These are phyloP conservation scores for Agonopterix alstromeriana DNA, from an alignment of 2,888 invertebrate species.

Conservation along the genomic window DNA sequence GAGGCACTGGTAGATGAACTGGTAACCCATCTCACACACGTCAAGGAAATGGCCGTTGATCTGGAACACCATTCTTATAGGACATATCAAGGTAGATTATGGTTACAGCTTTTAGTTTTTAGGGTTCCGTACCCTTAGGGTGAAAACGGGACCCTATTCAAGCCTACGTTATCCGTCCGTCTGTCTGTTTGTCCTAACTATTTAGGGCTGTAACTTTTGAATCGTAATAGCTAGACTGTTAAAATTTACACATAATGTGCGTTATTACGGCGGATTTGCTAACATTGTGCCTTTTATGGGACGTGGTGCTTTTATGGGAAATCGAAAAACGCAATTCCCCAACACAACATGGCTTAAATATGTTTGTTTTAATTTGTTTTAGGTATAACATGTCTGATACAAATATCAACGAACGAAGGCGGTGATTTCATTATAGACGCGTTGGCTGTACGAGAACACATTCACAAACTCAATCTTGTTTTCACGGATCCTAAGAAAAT, in stretches of 20 bases:
- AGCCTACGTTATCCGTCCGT: too few species aligned
- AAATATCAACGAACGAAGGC: slow-evolving; percentile 86
- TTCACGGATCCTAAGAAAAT: slow-evolving; percentile 93
- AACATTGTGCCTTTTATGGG: too few species aligned
- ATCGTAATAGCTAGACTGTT: too few species aligned
- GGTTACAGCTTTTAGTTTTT: not conserved
- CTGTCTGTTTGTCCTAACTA: too few species aligned
- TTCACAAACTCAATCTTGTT: slow-evolving; percentile 89
- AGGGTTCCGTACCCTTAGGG: too few species aligned
- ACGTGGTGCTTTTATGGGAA: too few species aligned
- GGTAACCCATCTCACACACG: slow-evolving; percentile 79
- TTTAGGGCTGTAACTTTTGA: too few species aligned
- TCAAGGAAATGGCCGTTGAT: slow-evolving; percentile 91
- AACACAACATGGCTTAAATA: too few species aligned
- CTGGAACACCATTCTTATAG: slow-evolving; percentile 95
- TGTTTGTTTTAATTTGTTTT: slow-evolving; percentile 7
- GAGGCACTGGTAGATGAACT: slow-evolving; percentile 79
- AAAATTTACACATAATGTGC: too few species aligned
- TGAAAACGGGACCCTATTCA: too few species aligned
- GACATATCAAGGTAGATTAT: slow-evolving; percentile 86
- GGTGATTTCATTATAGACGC: slow-evolving; percentile 95
- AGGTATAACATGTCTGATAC: slow-evolving; percentile 93
- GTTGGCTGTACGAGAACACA: slow-evolving; percentile 86
- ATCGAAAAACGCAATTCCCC: too few species aligned
- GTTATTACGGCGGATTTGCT: too few species aligned